Percentiles rank a stretch among this genome's conserved stretches.
phyloP scores from a whole-genome alignment of 2,113 vertebrate genomes.

The Chrysochloris asiatica region DNA sequence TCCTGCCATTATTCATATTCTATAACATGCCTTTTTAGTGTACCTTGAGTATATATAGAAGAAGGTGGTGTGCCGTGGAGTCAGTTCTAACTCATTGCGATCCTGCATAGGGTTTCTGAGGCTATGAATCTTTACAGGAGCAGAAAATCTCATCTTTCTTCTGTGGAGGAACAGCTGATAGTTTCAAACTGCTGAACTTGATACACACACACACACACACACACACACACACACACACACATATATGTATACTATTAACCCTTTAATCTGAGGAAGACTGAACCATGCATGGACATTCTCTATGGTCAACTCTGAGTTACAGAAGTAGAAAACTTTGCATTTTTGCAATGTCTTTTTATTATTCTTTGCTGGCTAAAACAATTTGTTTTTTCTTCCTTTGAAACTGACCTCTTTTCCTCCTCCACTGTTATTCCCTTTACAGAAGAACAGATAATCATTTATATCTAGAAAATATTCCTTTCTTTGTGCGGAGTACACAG shows the following conservation, averaged over 20 bases:
- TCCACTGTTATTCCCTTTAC: slow-evolving; percentile 16
- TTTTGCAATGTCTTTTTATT: slow-evolving; percentile 1
- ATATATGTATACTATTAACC: neutral
- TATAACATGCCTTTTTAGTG: neutral
- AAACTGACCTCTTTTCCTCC: neutral
- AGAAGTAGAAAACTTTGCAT: neutral
- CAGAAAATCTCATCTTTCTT: no score
- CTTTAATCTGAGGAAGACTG: neutral
- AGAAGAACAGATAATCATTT: slow-evolving; percentile 35
- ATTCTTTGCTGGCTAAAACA: neutral
- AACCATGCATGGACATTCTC: neutral
- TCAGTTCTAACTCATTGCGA: no score
- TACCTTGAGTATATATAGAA: neutral
- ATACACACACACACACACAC: no score
- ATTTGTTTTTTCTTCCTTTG: slow-evolving; percentile 10
- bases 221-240: no score
- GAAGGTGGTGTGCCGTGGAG: no score
- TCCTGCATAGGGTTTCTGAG: no score
- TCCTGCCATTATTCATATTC: neutral
- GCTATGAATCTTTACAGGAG: no score
- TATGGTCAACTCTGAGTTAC: neutral
- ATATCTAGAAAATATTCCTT: slow-evolving; percentile 15
- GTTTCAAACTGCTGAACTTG: no score
- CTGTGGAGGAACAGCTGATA: no score
- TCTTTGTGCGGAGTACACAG: neutral